Evolutionary conservation across 2,888 invertebrate genomes (phyloP).

Genomic region (Tetragnatha montana): DNA sequence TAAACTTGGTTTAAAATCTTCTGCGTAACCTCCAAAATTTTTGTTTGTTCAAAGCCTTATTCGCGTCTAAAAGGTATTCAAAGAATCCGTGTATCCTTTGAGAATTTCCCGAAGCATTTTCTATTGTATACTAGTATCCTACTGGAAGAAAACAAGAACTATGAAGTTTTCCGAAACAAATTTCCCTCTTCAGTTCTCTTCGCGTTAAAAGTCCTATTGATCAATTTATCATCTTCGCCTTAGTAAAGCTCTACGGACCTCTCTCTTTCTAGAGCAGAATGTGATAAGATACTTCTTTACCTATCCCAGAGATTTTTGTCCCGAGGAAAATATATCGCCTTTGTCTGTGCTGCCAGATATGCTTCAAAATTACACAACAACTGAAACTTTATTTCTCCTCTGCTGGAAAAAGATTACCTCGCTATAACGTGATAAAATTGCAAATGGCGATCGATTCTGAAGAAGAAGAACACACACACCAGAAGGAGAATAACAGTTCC

Average conservation of each 20-base stretch:
- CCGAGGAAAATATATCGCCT: conserved; percentile 24
- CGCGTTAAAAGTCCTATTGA: background rate
- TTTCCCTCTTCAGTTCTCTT: background rate
- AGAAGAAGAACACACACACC: background rate
- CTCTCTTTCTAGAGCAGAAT: background rate
- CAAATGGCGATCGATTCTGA: conserved; percentile 39
- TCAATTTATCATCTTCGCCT: background rate
- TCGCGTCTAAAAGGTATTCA: too few relatives aligned
- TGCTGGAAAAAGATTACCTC: conserved; percentile 30
- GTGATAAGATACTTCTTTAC: background rate
- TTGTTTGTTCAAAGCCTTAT: too few relatives aligned
- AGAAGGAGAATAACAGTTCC: conserved; percentile 20
- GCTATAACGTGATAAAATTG: conserved; percentile 49
- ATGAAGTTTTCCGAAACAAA: background rate
- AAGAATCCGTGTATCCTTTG: too few relatives aligned
- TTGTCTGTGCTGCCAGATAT: background rate
- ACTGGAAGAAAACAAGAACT: background rate
- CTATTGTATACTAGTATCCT: background rate
- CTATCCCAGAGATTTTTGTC: conserved; percentile 17
- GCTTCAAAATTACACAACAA: background rate
- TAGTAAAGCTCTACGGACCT: background rate
- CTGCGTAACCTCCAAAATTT: too few relatives aligned
- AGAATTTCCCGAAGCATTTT: background rate
- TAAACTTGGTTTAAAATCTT: too few relatives aligned
- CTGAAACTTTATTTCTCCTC: background rate